Conservation (phyloP, 2,113 vertebrate genomes). For the Pterocles orientalis region DNA sequence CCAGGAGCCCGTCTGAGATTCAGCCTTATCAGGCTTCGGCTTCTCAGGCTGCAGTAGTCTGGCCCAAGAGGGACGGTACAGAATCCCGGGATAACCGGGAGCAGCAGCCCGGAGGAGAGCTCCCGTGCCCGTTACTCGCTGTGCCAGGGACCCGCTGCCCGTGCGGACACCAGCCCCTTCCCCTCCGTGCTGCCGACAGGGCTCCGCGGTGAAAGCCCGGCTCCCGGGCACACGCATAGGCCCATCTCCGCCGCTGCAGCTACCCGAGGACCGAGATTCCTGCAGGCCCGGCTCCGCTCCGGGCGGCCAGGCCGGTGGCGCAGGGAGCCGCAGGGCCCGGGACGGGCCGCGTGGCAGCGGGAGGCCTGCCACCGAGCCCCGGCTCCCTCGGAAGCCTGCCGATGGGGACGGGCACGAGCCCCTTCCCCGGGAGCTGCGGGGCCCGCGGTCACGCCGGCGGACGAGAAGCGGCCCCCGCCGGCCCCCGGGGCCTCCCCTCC, state of each 20-base stretch:
- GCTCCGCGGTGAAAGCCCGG: neutral
- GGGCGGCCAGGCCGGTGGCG: neutral
- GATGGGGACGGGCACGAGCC: neutral
- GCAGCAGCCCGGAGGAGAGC: neutral
- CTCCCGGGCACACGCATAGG: neutral
- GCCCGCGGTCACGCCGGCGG: neutral
- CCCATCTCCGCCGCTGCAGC: neutral
- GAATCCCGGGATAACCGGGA: accelerated
- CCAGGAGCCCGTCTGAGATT: neutral
- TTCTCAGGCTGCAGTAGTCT: neutral
- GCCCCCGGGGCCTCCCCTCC: neutral
- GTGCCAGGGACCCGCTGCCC: neutral
- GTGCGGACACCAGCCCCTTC: no score
- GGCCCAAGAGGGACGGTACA: neutral
- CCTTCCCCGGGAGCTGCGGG: neutral
- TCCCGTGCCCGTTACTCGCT: accelerated
- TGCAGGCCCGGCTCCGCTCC: accelerated
- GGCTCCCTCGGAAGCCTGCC: neutral
- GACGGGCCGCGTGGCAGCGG: neutral
- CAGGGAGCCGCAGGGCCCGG: neutral
- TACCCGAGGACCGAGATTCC: neutral
- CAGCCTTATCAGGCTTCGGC: neutral
- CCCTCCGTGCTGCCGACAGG: neutral
- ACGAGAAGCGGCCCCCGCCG: no score
- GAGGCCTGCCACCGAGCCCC: neutral